Percentiles rank a stretch among this genome's conserved stretches.
phyloP scores from a whole-genome alignment of 2,113 vertebrate genomes.

The Scopus umbretta region DNA sequence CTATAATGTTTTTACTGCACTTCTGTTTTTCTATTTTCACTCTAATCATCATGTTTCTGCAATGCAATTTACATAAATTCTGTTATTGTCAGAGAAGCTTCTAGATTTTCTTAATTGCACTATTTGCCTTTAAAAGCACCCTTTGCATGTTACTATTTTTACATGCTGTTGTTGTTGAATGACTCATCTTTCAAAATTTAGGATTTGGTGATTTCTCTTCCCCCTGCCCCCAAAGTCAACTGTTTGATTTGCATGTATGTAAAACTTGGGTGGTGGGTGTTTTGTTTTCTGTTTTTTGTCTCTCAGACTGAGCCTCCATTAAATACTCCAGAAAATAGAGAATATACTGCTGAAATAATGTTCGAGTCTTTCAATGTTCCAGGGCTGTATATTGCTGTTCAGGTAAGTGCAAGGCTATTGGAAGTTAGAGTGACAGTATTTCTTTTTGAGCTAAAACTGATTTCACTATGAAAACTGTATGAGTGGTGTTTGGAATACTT shows the following conservation, averaged over 20 bases:
- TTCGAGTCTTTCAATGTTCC: slow-evolving; percentile 99
- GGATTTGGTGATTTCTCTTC: neutral
- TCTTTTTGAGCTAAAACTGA: neutral
- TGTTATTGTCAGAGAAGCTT: neutral
- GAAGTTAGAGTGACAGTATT: neutral
- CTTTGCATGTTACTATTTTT: neutral
- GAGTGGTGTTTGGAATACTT: neutral
- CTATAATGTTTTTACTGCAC: neutral
- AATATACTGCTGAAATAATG: slow-evolving; percentile 99
- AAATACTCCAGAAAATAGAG: slow-evolving; percentile 97
- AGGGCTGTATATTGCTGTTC: slow-evolving; percentile 96
- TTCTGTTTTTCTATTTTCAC: neutral
- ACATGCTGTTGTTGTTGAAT: neutral
- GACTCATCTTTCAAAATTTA: neutral
- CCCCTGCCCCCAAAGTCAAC: too few relatives aligned
- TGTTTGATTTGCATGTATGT: neutral
- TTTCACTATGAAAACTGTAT: neutral
- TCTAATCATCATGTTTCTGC: neutral
- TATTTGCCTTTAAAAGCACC: neutral
- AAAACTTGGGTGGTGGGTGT: too few relatives aligned
- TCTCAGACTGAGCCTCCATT: slow-evolving; percentile 93
- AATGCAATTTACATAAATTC: neutral
- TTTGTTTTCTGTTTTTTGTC: neutral
- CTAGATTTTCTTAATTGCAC: neutral
- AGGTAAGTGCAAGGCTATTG: slow-evolving; percentile 75